Evolutionary conservation across 2,797 vertebrate species (phyloP).

Genomic region (Sebastiscus albofasciatus): DNA sequence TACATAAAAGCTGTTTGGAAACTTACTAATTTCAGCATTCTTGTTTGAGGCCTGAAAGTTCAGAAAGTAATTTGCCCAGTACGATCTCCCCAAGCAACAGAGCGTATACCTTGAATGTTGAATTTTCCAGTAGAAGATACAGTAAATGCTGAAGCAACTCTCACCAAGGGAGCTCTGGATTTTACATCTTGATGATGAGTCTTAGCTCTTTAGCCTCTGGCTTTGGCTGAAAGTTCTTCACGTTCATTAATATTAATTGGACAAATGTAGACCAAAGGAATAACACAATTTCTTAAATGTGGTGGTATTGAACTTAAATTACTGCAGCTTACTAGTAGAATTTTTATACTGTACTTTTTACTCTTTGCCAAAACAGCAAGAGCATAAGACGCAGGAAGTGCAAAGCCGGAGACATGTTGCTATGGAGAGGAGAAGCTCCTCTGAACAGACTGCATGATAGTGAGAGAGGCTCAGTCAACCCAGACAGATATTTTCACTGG

Average conservation of each 20-base stretch:
- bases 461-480: background rate
- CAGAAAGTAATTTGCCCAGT: constrained; percentile 43
- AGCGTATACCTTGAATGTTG: constrained; percentile 41
- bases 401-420: background rate
- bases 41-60: constrained; percentile 51
- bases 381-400: background rate
- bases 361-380: background rate
- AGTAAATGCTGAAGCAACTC: constrained; percentile 49
- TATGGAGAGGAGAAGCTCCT: background rate
- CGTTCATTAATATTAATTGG: constrained; percentile 68
- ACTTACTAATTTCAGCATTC: constrained; percentile 29
- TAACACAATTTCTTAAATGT: constrained; percentile 31
- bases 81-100: constrained; percentile 19
- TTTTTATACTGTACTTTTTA: constrained; percentile 1
- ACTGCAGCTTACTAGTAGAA: background rate
- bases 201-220: constrained; percentile 43
- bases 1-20: constrained; percentile 28
- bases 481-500: background rate
- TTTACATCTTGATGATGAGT: constrained; percentile 59
- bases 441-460: background rate
- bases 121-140: constrained; percentile 37
- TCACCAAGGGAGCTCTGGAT: constrained; percentile 28
- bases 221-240: constrained; percentile 51
- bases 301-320: constrained; percentile 15
- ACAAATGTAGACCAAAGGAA: constrained; percentile 58